phyloP scores from a whole-genome alignment of 2,113 vertebrate species.

The Caloenas nicobarica region DNA sequence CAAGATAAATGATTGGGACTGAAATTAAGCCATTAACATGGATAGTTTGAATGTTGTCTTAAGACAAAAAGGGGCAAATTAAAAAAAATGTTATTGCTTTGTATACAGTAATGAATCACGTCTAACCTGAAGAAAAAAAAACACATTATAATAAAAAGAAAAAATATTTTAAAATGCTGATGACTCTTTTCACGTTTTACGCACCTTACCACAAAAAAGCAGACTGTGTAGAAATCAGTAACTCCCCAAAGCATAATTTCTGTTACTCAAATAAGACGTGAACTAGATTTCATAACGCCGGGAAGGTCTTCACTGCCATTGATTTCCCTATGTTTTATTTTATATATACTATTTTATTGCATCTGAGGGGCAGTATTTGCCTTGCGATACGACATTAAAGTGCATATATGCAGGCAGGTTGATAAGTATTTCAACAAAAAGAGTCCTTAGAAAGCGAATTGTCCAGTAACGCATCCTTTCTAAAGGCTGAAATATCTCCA shows the following conservation, averaged over 20 bases:
- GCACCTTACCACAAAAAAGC: neutral
- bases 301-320: neutral
- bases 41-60: neutral
- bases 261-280: neutral
- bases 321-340: neutral
- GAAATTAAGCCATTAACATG: neutral
- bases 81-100: neutral
- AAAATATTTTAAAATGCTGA: neutral
- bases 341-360: neutral
- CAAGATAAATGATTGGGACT: neutral
- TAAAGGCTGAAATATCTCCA: neutral
- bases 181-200: neutral
- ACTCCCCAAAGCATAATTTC: neutral
- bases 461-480: neutral
- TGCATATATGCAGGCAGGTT: neutral
- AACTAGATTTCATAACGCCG: neutral
- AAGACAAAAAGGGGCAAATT: neutral
- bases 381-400: neutral
- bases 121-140: neutral
- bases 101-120: neutral
- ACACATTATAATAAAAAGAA: neutral
- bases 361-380: neutral
- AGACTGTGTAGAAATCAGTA: neutral
- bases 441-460: neutral
- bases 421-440: neutral